Percentiles rank a stretch among this genome's conserved stretches.
These are phyloP conservation scores for Heliconius erato DNA, from an alignment of 2,888 invertebrate species.

Conservation along the genomic window DNA sequence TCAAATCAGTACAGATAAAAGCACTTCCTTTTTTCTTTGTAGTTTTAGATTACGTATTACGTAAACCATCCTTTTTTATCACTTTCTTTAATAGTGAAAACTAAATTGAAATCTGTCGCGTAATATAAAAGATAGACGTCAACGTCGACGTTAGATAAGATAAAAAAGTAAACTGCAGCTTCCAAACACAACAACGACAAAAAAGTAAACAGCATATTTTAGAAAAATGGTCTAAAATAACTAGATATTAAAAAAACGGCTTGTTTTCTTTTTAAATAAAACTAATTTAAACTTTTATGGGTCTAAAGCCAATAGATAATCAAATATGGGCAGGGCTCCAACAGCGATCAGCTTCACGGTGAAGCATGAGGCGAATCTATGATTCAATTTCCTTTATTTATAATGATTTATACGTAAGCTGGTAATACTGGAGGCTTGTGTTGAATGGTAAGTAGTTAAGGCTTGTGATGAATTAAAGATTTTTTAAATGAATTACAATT, in stretches of 20 bases:
- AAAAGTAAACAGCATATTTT: background rate
- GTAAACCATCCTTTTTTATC: no score
- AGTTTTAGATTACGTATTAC: no score
- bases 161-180: no score
- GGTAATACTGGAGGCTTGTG: background rate
- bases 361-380: background rate
- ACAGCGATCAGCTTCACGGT: conserved; percentile 20
- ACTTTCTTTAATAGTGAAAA: no score
- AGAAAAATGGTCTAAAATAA: background rate
- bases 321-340: conserved; percentile 26
- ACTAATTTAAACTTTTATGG: conserved; percentile 28
- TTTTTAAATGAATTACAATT: no score
- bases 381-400: conserved; percentile 21
- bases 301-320: conserved; percentile 20
- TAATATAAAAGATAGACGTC: no score
- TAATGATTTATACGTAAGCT: conserved; percentile 10
- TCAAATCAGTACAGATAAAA: no score
- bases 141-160: no score
- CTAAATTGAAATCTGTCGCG: no score
- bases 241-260: background rate
- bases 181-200: no score
- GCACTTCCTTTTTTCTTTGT: no score
- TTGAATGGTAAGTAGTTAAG: background rate
- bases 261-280: conserved; percentile 19
- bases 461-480: no score